Evolutionary conservation across 2,113 vertebrate species (phyloP).

Genomic region (Beaufortia kweichowensis): DNA sequence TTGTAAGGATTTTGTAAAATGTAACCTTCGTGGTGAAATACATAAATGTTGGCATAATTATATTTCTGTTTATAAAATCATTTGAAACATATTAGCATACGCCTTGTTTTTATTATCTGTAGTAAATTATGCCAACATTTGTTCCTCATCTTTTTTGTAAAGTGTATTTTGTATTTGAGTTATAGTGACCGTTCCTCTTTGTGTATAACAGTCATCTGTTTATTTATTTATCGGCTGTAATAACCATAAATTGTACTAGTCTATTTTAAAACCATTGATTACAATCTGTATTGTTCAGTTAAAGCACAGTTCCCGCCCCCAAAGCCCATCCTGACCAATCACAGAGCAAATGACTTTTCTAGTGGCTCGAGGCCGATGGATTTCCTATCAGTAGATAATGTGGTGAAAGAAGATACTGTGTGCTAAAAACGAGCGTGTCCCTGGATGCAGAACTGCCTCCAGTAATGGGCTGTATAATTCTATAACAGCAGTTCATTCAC

Average conservation of each 20-base stretch:
- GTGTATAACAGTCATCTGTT: not conserved
- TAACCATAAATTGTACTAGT: not conserved
- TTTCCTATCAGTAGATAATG: slow-evolving; percentile 4
- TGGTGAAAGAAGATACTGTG: not conserved
- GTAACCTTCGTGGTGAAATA: too few species aligned
- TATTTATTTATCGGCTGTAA: not conserved
- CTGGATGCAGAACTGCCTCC: slow-evolving; percentile 1
- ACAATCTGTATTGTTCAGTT: not conserved
- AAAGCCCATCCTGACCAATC: not conserved
- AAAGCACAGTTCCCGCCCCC: not conserved
- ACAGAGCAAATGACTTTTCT: not conserved
- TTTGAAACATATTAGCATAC: too few species aligned
- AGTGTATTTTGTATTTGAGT: not conserved
- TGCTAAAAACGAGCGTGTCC: not conserved
- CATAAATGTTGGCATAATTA: too few species aligned
- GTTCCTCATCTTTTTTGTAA: too few species aligned
- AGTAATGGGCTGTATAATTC: not conserved
- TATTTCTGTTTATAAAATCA: too few species aligned
- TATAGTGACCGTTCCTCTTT: not conserved
- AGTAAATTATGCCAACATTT: too few species aligned
- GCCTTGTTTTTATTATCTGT: too few species aligned
- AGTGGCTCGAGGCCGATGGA: not conserved
- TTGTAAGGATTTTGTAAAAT: too few species aligned
- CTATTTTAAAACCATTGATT: not conserved
- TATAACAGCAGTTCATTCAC: slow-evolving; percentile 37